Percentiles rank a stretch among this genome's conserved stretches.
phyloP scores from a whole-genome alignment of 2,113 vertebrate genomes.

The Aegotheles bennettii region DNA sequence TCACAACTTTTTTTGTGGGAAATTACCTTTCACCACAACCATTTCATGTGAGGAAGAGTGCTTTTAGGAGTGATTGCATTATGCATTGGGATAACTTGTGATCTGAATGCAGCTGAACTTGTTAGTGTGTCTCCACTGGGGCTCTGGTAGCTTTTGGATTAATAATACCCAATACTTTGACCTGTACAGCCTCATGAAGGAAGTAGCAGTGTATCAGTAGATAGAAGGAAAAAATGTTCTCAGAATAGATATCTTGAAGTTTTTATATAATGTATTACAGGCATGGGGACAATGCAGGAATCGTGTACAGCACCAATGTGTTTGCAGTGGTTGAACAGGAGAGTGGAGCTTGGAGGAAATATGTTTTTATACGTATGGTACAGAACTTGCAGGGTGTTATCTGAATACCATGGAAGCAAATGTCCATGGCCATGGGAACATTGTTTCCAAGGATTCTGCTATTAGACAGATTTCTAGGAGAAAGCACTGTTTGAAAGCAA shows the following conservation, averaged over 20 bases:
- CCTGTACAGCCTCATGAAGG: neutral
- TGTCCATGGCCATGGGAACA: neutral
- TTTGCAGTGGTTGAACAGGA: neutral
- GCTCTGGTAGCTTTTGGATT: neutral
- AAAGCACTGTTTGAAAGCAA: neutral
- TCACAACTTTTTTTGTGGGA: neutral
- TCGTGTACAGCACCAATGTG: accelerated
- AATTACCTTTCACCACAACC: neutral
- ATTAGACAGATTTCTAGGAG: neutral
- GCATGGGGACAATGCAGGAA: neutral
- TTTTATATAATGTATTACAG: neutral
- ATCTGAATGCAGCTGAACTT: neutral
- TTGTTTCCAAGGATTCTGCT: neutral
- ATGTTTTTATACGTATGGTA: neutral
- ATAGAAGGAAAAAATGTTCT: neutral
- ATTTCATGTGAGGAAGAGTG: neutral
- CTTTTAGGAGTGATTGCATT: neutral
- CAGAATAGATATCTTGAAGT: neutral
- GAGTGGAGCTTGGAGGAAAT: neutral
- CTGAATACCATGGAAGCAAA: neutral
- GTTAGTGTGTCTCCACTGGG: neutral
- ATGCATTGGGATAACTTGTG: neutral
- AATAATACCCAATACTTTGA: neutral
- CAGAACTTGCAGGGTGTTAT: neutral
- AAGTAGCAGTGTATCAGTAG: neutral